Conservation (phyloP, 2,888 invertebrate species). For the Tenodera sinensis region DNA sequence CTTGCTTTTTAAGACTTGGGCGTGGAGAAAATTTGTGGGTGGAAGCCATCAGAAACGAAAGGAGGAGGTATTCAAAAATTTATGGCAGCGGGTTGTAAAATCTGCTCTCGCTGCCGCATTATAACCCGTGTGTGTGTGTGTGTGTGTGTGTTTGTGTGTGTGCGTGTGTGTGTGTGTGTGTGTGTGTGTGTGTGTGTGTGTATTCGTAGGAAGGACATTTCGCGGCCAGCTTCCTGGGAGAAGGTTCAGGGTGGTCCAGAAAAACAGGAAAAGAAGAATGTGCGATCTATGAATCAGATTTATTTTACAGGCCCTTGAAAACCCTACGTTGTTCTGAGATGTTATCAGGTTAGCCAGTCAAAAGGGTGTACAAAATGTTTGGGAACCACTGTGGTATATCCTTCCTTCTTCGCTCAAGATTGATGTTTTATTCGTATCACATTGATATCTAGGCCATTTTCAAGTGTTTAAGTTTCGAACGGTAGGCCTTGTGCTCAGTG, state of each 20-base stretch:
- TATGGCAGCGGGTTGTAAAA: neutral
- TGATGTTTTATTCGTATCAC: too few species aligned
- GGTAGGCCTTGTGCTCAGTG: too few species aligned
- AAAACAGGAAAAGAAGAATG: neutral
- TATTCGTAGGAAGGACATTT: neutral
- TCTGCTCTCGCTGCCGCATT: neutral
- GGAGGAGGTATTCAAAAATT: neutral
- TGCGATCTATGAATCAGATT: neutral
- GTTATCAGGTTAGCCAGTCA: neutral
- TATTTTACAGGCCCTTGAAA: neutral
- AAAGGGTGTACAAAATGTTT: neutral
- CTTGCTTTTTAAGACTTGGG: neutral
- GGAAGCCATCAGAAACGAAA: neutral
- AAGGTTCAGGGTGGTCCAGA: neutral
- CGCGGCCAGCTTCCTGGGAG: neutral
- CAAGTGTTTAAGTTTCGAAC: too few species aligned
- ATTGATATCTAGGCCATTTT: too few species aligned
- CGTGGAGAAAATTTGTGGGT: neutral
- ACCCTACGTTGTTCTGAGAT: neutral
- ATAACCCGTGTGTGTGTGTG: neutral
- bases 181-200: neutral
- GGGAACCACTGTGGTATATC: too few species aligned
- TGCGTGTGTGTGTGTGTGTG: too few species aligned
- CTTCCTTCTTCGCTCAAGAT: too few species aligned
- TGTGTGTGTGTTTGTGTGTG: too few species aligned